Percentiles rank a stretch among this genome's conserved stretches.
phyloP scores from a whole-genome alignment of 2,113 vertebrate genomes.

The Dendropsophus ebraccatus region DNA sequence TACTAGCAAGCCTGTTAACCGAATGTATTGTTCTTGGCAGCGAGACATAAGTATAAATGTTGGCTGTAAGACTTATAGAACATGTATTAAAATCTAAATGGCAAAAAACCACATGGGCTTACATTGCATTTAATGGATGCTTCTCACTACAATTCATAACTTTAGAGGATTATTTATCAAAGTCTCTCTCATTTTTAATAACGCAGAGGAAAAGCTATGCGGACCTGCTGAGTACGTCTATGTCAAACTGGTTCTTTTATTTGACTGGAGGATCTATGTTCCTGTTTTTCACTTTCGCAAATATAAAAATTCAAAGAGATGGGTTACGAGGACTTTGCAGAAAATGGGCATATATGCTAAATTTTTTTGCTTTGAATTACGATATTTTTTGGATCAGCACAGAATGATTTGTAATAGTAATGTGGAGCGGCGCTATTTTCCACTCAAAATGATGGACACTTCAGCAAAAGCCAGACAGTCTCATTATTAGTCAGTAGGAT shows the following conservation, averaged over 20 bases:
- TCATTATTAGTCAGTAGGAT: no score
- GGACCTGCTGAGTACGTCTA: constrained; percentile 2
- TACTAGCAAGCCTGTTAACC: constrained; percentile 25
- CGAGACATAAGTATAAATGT: background rate
- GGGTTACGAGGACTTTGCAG: background rate
- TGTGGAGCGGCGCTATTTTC: background rate
- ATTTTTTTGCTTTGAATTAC: background rate
- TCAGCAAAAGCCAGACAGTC: no score
- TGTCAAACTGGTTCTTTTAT: background rate
- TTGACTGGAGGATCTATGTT: background rate
- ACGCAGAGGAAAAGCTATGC: background rate
- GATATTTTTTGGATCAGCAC: background rate
- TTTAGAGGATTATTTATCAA: constrained; percentile 34
- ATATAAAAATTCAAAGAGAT: background rate
- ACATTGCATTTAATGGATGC: constrained; percentile 35
- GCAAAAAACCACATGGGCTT: constrained; percentile 16
- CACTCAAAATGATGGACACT: background rate
- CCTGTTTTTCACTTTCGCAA: background rate
- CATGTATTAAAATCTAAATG: constrained; percentile 26
- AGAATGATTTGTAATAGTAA: background rate
- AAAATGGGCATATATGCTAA: background rate
- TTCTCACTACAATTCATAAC: constrained; percentile 21
- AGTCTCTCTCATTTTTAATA: constrained; percentile 29
- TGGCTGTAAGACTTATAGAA: constrained; percentile 40
- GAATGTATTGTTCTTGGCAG: constrained; percentile 52